Evolutionary conservation across 2,113 vertebrate genomes (phyloP).

Genomic region (Silurus asotus): DNA sequence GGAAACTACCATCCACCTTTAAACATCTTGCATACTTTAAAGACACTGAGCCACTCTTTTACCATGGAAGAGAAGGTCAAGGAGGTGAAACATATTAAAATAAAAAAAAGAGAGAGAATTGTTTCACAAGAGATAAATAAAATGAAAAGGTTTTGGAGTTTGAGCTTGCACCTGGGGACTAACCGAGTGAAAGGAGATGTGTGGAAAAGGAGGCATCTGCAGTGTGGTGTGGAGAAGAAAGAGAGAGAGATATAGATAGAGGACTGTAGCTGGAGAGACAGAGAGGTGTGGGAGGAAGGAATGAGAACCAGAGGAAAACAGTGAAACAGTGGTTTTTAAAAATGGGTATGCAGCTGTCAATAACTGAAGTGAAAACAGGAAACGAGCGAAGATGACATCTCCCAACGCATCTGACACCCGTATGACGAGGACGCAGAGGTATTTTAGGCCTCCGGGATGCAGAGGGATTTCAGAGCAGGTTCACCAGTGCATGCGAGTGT

Average conservation of each 20-base stretch:
- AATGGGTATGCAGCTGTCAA: conserved; percentile 74
- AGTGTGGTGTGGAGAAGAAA: conserved; percentile 33
- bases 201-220: conserved; percentile 46
- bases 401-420: conserved; percentile 53
- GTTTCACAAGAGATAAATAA: not conserved
- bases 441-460: conserved; percentile 37
- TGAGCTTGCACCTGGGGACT: conserved; percentile 43
- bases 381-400: conserved; percentile 61
- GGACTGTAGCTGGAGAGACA: conserved; percentile 46
- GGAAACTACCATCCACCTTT: conserved; percentile 44
- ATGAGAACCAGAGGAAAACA: conserved; percentile 62
- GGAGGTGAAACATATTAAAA: not conserved
- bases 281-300: conserved; percentile 58
- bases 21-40: conserved; percentile 15
- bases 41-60: not conserved
- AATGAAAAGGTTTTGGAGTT: not conserved
- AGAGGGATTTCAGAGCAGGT: conserved; percentile 14
- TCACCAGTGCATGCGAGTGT: conserved; percentile 21
- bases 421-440: conserved; percentile 43
- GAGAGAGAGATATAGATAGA: conserved; percentile 57
- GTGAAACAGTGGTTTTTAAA: conserved; percentile 68
- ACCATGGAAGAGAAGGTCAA: not conserved
- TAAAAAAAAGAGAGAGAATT: not conserved
- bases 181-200: conserved; percentile 51
- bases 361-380: conserved; percentile 76